A percentile compares a stretch with the other conserved stretches of the same genome.
Conservation (phyloP, 2,888 invertebrate species). For the Nephrotoma appendiculata region DNA sequence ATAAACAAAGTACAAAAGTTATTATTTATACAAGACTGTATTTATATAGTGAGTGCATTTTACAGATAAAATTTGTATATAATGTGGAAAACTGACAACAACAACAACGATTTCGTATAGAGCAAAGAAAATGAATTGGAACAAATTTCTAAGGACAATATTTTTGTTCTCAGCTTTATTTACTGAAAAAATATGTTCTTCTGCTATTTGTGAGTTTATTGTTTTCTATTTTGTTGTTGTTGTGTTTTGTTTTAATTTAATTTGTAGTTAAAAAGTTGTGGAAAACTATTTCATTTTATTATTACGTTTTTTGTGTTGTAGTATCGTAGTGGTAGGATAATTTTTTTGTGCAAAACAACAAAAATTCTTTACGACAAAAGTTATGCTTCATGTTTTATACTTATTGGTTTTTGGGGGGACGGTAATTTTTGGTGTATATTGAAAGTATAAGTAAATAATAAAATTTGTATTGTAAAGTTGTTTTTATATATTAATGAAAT, state of each 20-base stretch:
- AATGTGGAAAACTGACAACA: neutral
- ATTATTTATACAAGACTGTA: no score
- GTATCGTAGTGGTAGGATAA: neutral
- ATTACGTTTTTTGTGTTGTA: neutral
- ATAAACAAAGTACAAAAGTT: no score
- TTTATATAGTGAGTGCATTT: neutral
- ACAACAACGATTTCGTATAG: neutral
- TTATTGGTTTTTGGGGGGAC: neutral
- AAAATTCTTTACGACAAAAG: neutral
- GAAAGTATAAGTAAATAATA: neutral
- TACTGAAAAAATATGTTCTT: neutral
- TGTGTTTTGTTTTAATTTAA: neutral
- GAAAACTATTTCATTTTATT: neutral
- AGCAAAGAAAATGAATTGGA: neutral
- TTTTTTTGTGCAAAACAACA: neutral
- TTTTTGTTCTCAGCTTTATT: neutral
- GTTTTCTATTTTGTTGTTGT: neutral
- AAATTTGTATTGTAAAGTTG: neutral
- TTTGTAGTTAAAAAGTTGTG: neutral
- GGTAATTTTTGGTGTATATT: neutral
- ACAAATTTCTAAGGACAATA: neutral
- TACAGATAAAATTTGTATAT: neutral
- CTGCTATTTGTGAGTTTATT: neutral
- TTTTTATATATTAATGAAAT: neutral
- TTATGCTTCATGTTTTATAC: neutral